These are phyloP conservation scores for Apantesis nais DNA, from an alignment of 2,888 invertebrate species.

Conservation along the genomic window DNA sequence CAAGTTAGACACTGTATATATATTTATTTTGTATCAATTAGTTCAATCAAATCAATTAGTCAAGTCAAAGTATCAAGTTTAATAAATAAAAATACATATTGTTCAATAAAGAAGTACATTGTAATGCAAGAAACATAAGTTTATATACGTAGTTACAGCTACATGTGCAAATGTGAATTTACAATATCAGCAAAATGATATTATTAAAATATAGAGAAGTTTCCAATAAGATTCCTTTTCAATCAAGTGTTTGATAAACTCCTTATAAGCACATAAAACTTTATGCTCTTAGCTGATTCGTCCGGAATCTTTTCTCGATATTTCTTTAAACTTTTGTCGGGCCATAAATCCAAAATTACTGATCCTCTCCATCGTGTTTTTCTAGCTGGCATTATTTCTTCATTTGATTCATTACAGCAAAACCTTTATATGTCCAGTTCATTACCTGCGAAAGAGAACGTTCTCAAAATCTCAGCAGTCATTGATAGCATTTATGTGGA, in stretches of 20 bases:
- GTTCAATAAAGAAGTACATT: not conserved
- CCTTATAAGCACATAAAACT: not conserved
- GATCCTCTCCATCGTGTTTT: not conserved
- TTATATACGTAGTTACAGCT: not conserved
- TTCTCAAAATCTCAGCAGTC: constrained; percentile 24
- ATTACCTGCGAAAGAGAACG: constrained; percentile 60
- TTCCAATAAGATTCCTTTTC: not conserved
- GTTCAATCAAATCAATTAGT: no score
- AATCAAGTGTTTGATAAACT: not conserved
- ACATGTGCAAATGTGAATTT: not conserved
- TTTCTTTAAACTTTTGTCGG: not conserved
- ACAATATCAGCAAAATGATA: not conserved
- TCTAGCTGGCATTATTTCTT: constrained; percentile 47
- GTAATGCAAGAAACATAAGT: not conserved
- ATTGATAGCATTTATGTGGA: constrained; percentile 20
- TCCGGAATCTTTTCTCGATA: not conserved
- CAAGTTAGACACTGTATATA: constrained; percentile 1
- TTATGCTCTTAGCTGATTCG: not conserved
- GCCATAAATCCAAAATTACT: constrained; percentile 1
- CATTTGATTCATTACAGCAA: constrained; percentile 70
- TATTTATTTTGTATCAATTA: not conserved
- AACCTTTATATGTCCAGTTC: constrained; percentile 73
- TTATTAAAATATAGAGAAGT: not conserved
- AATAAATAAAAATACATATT: not conserved
- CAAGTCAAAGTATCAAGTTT: no score